Evolutionary conservation across 2,113 vertebrate species (phyloP).

Genomic region (Paradoxurus hermaphroditus): DNA sequence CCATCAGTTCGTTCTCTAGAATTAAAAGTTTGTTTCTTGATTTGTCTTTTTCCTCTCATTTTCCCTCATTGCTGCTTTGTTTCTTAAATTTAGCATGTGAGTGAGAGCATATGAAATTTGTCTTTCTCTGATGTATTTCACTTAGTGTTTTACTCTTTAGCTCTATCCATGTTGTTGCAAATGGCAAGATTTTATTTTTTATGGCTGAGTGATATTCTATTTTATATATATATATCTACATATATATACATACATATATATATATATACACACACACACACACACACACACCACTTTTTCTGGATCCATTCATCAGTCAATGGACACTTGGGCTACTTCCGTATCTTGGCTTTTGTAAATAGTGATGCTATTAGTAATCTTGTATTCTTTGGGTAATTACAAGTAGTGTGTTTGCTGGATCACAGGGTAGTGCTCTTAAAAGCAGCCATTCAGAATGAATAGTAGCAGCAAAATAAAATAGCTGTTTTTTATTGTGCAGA

Average conservation of each 20-base stretch:
- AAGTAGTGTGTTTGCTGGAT: background rate
- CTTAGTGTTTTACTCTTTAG: background rate
- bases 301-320: background rate
- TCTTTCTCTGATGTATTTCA: background rate
- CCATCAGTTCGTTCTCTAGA: background rate
- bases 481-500: background rate
- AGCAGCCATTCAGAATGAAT: background rate
- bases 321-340: background rate
- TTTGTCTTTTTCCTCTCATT: background rate
- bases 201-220: background rate
- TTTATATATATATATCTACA: too few species aligned
- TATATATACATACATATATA: too few species aligned
- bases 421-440: background rate
- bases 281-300: background rate
- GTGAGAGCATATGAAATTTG: background rate
- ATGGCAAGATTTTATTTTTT: background rate
- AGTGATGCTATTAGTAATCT: background rate
- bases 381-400: background rate
- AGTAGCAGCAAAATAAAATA: background rate
- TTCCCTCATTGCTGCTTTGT: background rate
- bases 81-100: background rate
- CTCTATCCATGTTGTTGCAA: background rate
- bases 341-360: background rate
- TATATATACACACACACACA: too few species aligned
- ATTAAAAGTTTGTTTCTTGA: background rate